Base-by-base conservation (phyloP, 2,888 invertebrate genomes). In the Spodoptera exigua region DNA sequence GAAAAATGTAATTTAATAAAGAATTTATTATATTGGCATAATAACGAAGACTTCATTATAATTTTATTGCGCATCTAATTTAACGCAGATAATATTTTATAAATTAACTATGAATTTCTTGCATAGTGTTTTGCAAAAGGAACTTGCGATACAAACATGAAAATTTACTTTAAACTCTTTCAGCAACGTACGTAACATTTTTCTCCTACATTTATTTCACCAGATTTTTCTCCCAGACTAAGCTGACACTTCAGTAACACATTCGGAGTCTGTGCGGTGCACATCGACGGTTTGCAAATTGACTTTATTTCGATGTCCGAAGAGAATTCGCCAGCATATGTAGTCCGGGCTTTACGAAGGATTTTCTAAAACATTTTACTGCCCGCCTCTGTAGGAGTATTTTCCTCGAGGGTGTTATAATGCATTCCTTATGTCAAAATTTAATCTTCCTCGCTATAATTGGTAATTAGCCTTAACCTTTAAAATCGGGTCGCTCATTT, bases 381-480 rank as follows among this genome's bases (percentile, higher is more conserved):
- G 21, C 5, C 46, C 16, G 12, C 17, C 35, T 37, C 11, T 14
- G 36, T 49, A 49, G 43, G 13, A 9, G 37, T 57, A 73, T 67
- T 59, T 57, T 18, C 18, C 58, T 44, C 59, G 10, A 52, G 61
- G 17, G 67, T 48, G 36, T 55, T 43, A 43, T 59, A 52, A 61
- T 61, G 51, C 46, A 61, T 58, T 46, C 52, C 61, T 61, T 59
- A 56, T 58, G 53, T 52, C 18, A 53, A 63, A 67, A 61, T 60
- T 43, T 74, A 56, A 75, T 70, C 53, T 64, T 12, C 56, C n/a
- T 13, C 18, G n/a, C 27, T 17, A 21, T 67, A 62, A 77, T 75
- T 74, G 52, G 21, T 62, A 58, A 70, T 77, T 61, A 70, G 44
- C 41, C 13, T 32, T 58, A 40, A 34, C 34, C 56, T 39, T 61